These are phyloP conservation scores for Cyclopterus lumpus DNA, from an alignment of 2,797 vertebrate species.

Conservation along the genomic window DNA sequence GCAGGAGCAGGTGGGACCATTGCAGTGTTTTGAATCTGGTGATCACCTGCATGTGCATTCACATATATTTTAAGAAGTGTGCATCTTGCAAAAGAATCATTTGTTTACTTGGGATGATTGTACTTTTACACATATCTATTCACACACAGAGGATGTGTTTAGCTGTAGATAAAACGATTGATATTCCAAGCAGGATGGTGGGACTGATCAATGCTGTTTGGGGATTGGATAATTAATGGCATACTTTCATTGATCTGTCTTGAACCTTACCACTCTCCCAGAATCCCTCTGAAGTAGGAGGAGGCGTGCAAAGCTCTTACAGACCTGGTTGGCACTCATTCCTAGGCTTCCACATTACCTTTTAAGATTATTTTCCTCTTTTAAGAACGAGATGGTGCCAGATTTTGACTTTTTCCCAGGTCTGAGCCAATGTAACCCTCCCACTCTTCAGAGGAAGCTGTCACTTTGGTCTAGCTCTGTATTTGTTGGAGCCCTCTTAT, in stretches of 20 bases:
- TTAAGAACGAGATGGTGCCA: slow-evolving; percentile 72
- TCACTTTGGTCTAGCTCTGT: slow-evolving; percentile 44
- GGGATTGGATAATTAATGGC: slow-evolving; percentile 74
- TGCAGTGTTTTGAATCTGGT: slow-evolving; percentile 23
- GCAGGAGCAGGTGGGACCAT: slow-evolving; percentile 28
- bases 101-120: slow-evolving; percentile 71
- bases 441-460: slow-evolving; percentile 41
- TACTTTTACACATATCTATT: slow-evolving; percentile 64
- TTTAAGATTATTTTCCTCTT: slow-evolving; percentile 34
- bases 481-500: slow-evolving; percentile 53
- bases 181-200: slow-evolving; percentile 74
- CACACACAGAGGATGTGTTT: slow-evolving; percentile 46
- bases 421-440: slow-evolving; percentile 46
- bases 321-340: slow-evolving; percentile 76
- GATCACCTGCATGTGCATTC: slow-evolving; percentile 18
- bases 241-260: slow-evolving; percentile 67
- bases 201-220: slow-evolving; percentile 78
- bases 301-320: slow-evolving; percentile 48
- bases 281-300: slow-evolving; percentile 61
- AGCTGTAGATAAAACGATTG: slow-evolving; percentile 68
- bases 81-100: slow-evolving; percentile 44
- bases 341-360: slow-evolving; percentile 71
- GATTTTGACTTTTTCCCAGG: slow-evolving; percentile 22
- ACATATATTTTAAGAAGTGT: slow-evolving; percentile 18
- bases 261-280: slow-evolving; percentile 70